A percentile compares a stretch with the other conserved stretches of the same genome.
Evolutionary conservation across 2,888 invertebrate species (phyloP).

Genomic region (Alloscopus bannaensis): DNA sequence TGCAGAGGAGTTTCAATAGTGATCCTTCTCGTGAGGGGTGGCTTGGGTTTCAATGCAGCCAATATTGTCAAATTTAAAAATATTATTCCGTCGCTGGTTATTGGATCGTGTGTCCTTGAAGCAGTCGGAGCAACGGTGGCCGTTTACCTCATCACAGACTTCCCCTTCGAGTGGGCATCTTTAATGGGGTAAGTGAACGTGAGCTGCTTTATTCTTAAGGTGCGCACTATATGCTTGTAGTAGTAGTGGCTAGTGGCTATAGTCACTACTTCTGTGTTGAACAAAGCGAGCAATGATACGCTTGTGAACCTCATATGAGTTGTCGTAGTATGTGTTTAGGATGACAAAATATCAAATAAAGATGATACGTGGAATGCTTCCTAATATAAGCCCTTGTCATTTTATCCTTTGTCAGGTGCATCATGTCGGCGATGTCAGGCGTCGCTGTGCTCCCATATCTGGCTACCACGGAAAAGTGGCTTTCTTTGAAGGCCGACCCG

Average conservation of each 20-base stretch:
- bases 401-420: slow-evolving; percentile 55
- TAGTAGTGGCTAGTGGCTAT: too few species aligned
- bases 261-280: too few species aligned
- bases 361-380: slow-evolving; percentile 2
- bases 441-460: slow-evolving; percentile 65
- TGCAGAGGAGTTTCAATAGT: slow-evolving; percentile 69
- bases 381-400: neutral
- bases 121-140: slow-evolving; percentile 58
- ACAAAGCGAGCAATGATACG: too few species aligned
- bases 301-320: too few species aligned
- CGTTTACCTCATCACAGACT: slow-evolving; percentile 65
- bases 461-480: slow-evolving; percentile 43
- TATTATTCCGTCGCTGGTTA: slow-evolving; percentile 63
- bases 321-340: too few species aligned
- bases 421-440: slow-evolving; percentile 68
- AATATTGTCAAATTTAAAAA: slow-evolving; percentile 65
- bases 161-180: slow-evolving; percentile 64
- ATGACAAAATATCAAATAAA: too few species aligned
- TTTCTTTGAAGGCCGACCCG: slow-evolving; percentile 32
- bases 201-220: too few species aligned
- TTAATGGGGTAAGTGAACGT: slow-evolving; percentile 66
- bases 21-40: slow-evolving; percentile 69
- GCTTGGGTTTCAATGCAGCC: slow-evolving; percentile 63
- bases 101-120: slow-evolving; percentile 67
- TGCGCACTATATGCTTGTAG: too few species aligned